Conservation (phyloP, 2,888 invertebrate species). For the Coenonympha glycerion region DNA sequence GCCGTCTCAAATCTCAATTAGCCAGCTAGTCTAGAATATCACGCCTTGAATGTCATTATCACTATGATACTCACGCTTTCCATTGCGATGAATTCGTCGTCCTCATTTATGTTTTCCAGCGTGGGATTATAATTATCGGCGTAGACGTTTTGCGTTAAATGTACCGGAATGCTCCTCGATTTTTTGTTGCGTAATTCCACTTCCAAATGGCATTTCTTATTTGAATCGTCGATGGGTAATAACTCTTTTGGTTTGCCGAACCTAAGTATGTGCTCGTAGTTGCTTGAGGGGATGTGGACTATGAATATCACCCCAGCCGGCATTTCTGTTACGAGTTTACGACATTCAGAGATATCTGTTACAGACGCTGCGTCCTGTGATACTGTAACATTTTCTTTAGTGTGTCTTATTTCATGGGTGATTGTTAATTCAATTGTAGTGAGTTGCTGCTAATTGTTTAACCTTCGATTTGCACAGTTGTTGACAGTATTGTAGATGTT, state of each 20-base stretch:
- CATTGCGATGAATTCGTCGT: slow-evolving; percentile 78
- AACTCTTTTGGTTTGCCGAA: slow-evolving; percentile 66
- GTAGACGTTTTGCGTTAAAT: slow-evolving; percentile 57
- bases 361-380: neutral
- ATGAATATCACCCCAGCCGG: slow-evolving; percentile 80
- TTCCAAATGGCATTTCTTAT: slow-evolving; percentile 49
- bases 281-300: slow-evolving; percentile 81
- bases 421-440: slow-evolving; percentile 35
- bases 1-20: too few relatives aligned
- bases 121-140: slow-evolving; percentile 51
- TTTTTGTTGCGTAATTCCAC: slow-evolving; percentile 61
- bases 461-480: slow-evolving; percentile 1
- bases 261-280: slow-evolving; percentile 78
- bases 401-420: slow-evolving; percentile 29
- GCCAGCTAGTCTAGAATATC: too few relatives aligned
- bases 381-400: too few relatives aligned
- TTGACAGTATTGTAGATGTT: too few relatives aligned
- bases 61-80: slow-evolving; percentile 73
- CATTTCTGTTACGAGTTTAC: slow-evolving; percentile 21
- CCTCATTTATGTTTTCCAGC: slow-evolving; percentile 59
- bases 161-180: slow-evolving; percentile 57
- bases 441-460: slow-evolving; percentile 18
- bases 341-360: slow-evolving; percentile 1
- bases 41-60: neutral
- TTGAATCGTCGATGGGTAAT: slow-evolving; percentile 38